Base-by-base conservation (phyloP, 2,888 invertebrate species). In the Mythimna vitellina region DNA sequence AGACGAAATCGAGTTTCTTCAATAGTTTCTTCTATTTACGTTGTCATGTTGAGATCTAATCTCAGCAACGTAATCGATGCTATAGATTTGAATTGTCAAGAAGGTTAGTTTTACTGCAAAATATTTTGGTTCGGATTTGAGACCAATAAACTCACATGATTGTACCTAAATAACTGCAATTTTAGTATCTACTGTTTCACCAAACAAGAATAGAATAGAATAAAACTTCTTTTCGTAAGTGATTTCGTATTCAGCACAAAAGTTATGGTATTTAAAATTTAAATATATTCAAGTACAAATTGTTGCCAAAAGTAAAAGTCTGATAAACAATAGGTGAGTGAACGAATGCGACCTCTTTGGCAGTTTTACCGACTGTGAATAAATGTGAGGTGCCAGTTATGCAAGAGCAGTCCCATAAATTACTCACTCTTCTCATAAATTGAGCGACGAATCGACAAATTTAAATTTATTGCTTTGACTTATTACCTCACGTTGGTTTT, bases 251-350 rank as follows among this genome's bases (percentile, higher is more conserved):
- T 63, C 73, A 71, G 72, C 63, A 53, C 75, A 78, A 68, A 54
- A 54, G 46, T 53, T 60, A 65, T 58, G 64, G 68, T 61, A 53
- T 57, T 74, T 63, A 54, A 78, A 78, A 69, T 73, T 63, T 65
- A 68, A 70, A 73, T 70, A 51, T 38, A 60, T 76, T 66, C 66
- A 58, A 58, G 51, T 64, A 66, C 68, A 53, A 42, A 60, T 42
- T 81, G 75, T 63, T 69, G 71, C 76, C 67, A 73, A 83, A 81
- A 80, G 81, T 83, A 82, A 82, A 77, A 82, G 84, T 81, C 0
- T 42, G 54, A 53, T 61, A 62, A 64, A 70, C 60, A 71, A 66
- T 57, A 62, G 58, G 57, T 62, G 61, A 60, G 25, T 56, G 42
- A n/a, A 62, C 51, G 61, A 81, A 56, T 25, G 56, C 29, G 70